Evolutionary conservation across 2,888 invertebrate species (phyloP), one percentile per base, ranked within the genome.

Genomic region (Eutolmus rufibarbis): DNA sequence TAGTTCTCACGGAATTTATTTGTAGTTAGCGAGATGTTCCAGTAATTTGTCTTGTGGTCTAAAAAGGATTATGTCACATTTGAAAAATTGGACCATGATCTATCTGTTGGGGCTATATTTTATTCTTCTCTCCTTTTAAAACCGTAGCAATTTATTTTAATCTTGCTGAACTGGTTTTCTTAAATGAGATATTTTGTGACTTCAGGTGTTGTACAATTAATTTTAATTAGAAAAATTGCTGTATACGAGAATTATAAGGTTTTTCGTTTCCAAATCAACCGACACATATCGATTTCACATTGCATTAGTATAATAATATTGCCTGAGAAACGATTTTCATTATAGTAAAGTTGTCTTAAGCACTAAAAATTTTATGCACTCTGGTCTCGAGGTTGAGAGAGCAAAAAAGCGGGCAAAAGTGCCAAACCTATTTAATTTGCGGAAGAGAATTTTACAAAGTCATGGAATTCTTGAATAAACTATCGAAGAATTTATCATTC

Each of bases 31-130:
- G 23, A 28, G 19, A 28, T 86, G 34, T 28, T 86, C 31, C 9
- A 28, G 77, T 57, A 77, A 86, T 86, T 86, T 86, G 56, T 86
- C 86, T 86, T 86, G 74, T 77, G 43, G 56, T 86, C 76, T 19
- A 14, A 37, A 84, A 46, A 19, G 84, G 84, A 57, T 66, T 56
- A 56, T 34, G 57, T 23, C 28, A 14, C 51, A 51, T n/a, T 51
- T 51, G 8, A 51, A 51, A 51, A 16, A 51, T 51, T 51, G n/a
- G 16, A 51, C 16, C 5, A n/a, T 51, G n/a, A 51, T 51, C n/a
- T 4, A 51, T 51, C n/a, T 16, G n/a, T 51, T 51, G 4, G 51
- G 51, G 14, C 14, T 19, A 5, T n/a, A n/a, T 51, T 51, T 51
- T 51, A 1, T 5, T 51, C 0, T 4, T 46, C 2, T 14, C 1